These are phyloP conservation scores for Canis aureus DNA, from an alignment of 2,113 vertebrate species.

Conservation along the genomic window DNA sequence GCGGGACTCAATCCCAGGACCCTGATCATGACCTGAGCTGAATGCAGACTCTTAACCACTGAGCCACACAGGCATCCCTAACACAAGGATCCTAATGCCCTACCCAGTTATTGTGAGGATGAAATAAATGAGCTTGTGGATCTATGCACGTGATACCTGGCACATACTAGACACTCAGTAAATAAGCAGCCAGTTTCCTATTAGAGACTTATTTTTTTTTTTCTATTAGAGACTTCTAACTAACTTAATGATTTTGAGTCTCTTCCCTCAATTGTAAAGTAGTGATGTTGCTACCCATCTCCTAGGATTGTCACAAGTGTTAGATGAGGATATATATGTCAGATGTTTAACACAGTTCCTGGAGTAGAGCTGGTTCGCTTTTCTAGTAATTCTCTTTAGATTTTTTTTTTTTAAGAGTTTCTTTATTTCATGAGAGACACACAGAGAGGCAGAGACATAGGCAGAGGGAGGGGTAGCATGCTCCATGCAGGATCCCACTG, in stretches of 20 bases:
- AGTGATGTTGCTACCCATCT: not conserved
- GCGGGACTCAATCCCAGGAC: too few species aligned
- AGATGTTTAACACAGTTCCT: not conserved
- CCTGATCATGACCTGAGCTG: too few species aligned
- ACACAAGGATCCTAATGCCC: not conserved
- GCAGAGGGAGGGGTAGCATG: too few species aligned
- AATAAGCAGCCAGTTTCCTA: not conserved
- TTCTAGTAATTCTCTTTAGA: constrained; percentile 54
- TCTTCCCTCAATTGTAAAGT: not conserved
- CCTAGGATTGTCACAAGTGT: not conserved
- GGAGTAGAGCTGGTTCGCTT: not conserved
- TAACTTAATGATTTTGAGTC: not conserved
- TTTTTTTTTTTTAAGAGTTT: too few species aligned
- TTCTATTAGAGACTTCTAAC: not conserved
- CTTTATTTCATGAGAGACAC: too few species aligned
- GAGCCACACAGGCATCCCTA: too few species aligned
- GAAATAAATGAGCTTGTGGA: not conserved
- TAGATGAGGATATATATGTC: not conserved
- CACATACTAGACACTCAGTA: not conserved
- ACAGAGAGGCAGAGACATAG: too few species aligned
- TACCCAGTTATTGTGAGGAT: not conserved
- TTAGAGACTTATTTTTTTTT: not conserved
- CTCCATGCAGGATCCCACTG: too few species aligned
- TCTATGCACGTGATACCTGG: not conserved
- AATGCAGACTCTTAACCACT: too few species aligned